Conservation (phyloP, 53 echinoderm and acorn worm genomes). For the Zoroaster sp. region DNA sequence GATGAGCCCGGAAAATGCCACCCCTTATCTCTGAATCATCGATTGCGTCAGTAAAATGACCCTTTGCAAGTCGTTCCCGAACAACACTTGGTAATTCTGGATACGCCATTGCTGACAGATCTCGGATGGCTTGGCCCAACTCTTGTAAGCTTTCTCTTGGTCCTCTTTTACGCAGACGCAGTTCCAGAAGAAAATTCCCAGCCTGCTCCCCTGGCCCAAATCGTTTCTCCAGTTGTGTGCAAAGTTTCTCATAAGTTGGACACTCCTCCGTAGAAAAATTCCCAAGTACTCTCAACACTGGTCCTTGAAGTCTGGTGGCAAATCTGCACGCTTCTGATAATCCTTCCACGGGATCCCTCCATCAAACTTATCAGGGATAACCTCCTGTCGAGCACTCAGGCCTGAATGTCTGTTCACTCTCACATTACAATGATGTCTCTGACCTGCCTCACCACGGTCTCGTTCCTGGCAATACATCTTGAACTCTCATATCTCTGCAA, state of each 20-base stretch:
- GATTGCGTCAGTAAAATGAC: constrained; percentile 53
- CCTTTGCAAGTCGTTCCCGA: constrained; percentile 44
- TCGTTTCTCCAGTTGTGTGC: not conserved
- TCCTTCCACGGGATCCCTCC: constrained; percentile 8
- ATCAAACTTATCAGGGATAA: constrained; percentile 1
- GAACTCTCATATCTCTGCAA: not conserved
- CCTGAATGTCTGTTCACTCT: not conserved
- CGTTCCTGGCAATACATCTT: not conserved
- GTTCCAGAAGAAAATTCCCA: constrained; percentile 6
- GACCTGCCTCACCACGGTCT: not conserved
- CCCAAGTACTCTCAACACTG: constrained; percentile 19
- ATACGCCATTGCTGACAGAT: constrained; percentile 33
- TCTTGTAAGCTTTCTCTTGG: constrained; percentile 23
- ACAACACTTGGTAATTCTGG: constrained; percentile 24
- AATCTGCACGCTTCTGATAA: not conserved
- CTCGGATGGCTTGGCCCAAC: constrained; percentile 18
- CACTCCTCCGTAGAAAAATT: not conserved
- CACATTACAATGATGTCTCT: not conserved
- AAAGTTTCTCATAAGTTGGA: not conserved
- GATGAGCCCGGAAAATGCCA: constrained; percentile 44
- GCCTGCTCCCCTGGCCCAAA: constrained; percentile 23
- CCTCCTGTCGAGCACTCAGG: not conserved
- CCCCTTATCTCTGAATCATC: constrained; percentile 34
- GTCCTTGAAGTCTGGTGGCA: constrained; percentile 18
- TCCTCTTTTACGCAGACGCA: not conserved